Evolutionary conservation across 2,888 invertebrate species (phyloP).

Genomic region (Drosophila nr. perissopoda): DNA sequence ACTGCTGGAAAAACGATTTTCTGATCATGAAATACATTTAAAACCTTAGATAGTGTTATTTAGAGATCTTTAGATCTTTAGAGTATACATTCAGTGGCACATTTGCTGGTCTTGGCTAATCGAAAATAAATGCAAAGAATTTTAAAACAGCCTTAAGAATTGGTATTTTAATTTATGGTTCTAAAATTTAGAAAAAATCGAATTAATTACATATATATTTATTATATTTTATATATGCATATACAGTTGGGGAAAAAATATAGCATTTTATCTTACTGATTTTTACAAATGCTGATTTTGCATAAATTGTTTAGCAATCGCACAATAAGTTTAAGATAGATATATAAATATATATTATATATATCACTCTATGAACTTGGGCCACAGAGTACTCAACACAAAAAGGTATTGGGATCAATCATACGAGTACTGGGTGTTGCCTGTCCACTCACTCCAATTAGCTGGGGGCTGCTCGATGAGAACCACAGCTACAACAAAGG

Average conservation of each 20-base stretch:
- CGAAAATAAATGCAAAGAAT: background rate
- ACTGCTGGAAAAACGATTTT: background rate
- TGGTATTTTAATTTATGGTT: background rate
- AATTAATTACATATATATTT: no score
- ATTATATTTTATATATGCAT: no score
- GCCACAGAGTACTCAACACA: background rate
- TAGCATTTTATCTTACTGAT: no score
- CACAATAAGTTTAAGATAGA: background rate
- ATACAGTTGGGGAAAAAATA: no score
- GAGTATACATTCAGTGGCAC: background rate
- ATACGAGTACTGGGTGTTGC: slow-evolving; percentile 35
- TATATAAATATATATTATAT: background rate
- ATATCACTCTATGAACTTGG: background rate
- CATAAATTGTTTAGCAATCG: background rate
- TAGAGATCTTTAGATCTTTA: no score
- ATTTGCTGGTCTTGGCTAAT: background rate
- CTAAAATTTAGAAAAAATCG: no score
- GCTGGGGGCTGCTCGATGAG: slow-evolving; percentile 28
- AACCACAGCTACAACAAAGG: slow-evolving; percentile 11
- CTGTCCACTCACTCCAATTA: slow-evolving; percentile 75
- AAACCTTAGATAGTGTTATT: background rate
- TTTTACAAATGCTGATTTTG: background rate
- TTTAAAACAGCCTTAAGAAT: background rate
- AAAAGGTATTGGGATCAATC: background rate
- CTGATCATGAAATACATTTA: background rate